A percentile compares a stretch with the other conserved stretches of the same genome.
phyloP scores from a whole-genome alignment of 2,113 vertebrate genomes.

The Ptyas mucosa region DNA sequence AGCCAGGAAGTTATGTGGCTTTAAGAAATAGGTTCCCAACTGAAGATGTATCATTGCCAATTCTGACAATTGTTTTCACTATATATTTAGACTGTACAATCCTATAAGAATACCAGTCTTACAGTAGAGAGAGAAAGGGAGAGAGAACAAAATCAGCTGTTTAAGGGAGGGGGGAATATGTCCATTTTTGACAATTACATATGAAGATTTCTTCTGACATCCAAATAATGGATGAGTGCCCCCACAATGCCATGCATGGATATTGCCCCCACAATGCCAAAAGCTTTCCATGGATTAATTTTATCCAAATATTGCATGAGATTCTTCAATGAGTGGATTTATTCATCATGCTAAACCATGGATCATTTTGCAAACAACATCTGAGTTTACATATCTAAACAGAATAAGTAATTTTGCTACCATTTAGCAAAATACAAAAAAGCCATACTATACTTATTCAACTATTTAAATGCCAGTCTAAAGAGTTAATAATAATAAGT shows the following conservation, averaged over 20 bases:
- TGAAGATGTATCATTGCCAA: constrained; percentile 31
- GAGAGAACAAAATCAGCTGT: not conserved
- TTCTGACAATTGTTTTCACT: constrained; percentile 28
- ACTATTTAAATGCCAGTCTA: not conserved
- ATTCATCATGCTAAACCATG: not conserved
- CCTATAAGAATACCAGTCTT: no score
- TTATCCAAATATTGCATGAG: not conserved
- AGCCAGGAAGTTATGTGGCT: not conserved
- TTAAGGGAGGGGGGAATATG: not conserved
- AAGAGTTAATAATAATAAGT: not conserved
- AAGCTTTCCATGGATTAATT: not conserved
- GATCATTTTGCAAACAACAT: not conserved
- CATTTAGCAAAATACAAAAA: not conserved
- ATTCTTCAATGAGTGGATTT: not conserved
- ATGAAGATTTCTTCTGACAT: not conserved
- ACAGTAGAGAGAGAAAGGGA: not conserved
- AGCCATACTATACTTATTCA: not conserved
- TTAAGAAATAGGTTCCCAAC: constrained; percentile 9
- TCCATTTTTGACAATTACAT: not conserved
- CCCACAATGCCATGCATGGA: not conserved
- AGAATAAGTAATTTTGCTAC: not conserved
- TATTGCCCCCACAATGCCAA: not conserved
- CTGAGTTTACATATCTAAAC: not conserved
- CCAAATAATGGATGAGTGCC: not conserved
- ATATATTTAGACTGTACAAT: not conserved